phyloP scores from a whole-genome alignment of 2,113 vertebrate genomes.

The Pithys albifrons region DNA sequence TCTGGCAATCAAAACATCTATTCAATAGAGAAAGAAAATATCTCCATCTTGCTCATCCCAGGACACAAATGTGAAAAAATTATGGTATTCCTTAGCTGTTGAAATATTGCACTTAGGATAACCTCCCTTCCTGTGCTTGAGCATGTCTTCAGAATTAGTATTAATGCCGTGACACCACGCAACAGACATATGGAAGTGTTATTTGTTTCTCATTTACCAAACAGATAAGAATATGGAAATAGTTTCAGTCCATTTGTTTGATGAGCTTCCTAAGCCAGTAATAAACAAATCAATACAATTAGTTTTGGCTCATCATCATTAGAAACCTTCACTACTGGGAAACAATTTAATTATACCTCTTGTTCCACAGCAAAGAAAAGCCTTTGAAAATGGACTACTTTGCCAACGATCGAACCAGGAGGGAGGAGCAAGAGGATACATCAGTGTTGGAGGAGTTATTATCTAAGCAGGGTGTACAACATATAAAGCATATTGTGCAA shows the following conservation, averaged over 20 bases:
- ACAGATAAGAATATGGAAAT: conserved; percentile 84
- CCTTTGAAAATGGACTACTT: conserved; percentile 60
- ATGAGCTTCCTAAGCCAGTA: conserved; percentile 80
- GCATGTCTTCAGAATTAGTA: conserved; percentile 54
- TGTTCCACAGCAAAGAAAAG: conserved; percentile 61
- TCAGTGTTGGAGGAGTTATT: conserved; percentile 1
- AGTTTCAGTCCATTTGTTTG: conserved; percentile 84
- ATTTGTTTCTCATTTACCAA: conserved; percentile 80
- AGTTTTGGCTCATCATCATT: conserved; percentile 82
- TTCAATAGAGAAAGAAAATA: not conserved
- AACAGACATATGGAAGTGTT: conserved; percentile 76
- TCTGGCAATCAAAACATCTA: not conserved
- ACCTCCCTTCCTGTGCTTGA: not conserved
- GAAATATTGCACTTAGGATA: not conserved
- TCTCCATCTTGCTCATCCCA: not conserved
- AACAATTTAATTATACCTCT: conserved; percentile 77
- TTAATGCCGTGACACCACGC: conserved; percentile 58
- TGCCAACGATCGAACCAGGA: conserved; percentile 10
- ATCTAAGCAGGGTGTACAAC: conserved; percentile 11
- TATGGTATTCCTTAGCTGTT: not conserved
- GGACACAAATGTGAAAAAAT: not conserved
- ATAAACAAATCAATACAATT: conserved; percentile 87
- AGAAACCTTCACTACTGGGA: conserved; percentile 75
- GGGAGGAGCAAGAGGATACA: conserved; percentile 31
- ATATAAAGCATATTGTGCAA: conserved; percentile 60